Percentiles rank a stretch among this genome's conserved stretches.
Conservation (phyloP, 2,797 vertebrate species). For the Oreochromis mossambicus region DNA sequence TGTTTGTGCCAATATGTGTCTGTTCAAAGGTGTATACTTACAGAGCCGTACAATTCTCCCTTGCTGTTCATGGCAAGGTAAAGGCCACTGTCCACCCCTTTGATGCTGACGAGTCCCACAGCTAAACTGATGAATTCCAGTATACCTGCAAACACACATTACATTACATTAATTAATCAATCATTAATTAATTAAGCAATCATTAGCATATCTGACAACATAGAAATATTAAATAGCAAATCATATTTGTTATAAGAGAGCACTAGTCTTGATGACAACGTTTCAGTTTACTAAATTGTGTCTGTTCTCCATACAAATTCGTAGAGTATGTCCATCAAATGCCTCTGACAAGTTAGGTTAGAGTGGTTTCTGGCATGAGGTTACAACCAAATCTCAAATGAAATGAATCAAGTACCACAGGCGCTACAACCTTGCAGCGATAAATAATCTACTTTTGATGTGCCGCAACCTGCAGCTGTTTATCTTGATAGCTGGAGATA, state of each 20-base stretch:
- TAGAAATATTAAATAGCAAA: neutral
- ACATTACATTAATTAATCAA: neutral
- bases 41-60: slow-evolving; percentile 93
- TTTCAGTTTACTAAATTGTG: neutral
- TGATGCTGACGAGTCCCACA: slow-evolving; percentile 97
- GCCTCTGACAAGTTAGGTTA: slow-evolving; percentile 24
- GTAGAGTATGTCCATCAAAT: neutral
- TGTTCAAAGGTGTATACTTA: slow-evolving; percentile 74
- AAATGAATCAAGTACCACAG: slow-evolving; percentile 36
- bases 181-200: neutral
- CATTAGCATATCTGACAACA: neutral
- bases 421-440: slow-evolving; percentile 2
- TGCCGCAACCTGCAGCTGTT: slow-evolving; percentile 23
- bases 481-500: slow-evolving; percentile 31
- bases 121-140: slow-evolving; percentile 99
- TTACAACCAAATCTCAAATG: slow-evolving; percentile 23
- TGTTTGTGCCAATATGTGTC: neutral
- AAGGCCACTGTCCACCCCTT: slow-evolving; percentile 94
- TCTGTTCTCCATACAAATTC: neutral
- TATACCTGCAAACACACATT: slow-evolving; percentile 82
- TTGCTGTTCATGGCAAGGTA: slow-evolving; percentile 97
- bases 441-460: slow-evolving; percentile 43
- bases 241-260: neutral
- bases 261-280: neutral
- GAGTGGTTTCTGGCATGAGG: slow-evolving; percentile 7